Conservation (phyloP, 2,113 vertebrate genomes). For the Nannospalax galili region DNA sequence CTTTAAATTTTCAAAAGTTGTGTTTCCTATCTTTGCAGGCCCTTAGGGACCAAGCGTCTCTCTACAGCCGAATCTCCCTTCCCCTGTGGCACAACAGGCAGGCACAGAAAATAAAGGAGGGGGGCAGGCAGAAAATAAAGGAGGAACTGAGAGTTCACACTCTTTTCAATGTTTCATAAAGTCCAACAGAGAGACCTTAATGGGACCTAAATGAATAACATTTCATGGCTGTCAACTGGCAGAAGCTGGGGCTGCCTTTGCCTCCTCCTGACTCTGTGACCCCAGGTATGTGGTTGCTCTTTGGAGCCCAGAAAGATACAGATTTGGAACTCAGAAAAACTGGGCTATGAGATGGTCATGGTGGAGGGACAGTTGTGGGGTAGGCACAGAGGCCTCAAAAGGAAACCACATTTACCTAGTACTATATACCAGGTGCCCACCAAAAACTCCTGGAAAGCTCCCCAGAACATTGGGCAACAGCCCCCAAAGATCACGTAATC, state of each 20-base stretch:
- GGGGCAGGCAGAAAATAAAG: neutral
- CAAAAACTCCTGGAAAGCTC: neutral
- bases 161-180: too few species aligned
- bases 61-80: neutral
- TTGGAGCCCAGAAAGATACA: neutral
- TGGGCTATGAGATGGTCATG: neutral
- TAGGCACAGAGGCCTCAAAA: neutral
- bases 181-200: neutral
- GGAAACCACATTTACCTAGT: neutral
- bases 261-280: neutral
- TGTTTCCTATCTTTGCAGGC: neutral
- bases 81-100: neutral
- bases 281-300: neutral
- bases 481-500: neutral
- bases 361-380: neutral
- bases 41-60: neutral
- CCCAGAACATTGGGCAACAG: neutral
- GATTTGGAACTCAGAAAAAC: too few species aligned
- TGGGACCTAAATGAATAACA: neutral
- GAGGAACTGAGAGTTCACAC: neutral
- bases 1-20: constrained; percentile 68
- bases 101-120: neutral
- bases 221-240: neutral
- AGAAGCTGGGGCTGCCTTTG: neutral
- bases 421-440: neutral